Percentiles rank a stretch among this genome's conserved stretches.
Evolutionary conservation across 2,797 vertebrate species (phyloP).

Genomic region (Silurus lanzhouensis): DNA sequence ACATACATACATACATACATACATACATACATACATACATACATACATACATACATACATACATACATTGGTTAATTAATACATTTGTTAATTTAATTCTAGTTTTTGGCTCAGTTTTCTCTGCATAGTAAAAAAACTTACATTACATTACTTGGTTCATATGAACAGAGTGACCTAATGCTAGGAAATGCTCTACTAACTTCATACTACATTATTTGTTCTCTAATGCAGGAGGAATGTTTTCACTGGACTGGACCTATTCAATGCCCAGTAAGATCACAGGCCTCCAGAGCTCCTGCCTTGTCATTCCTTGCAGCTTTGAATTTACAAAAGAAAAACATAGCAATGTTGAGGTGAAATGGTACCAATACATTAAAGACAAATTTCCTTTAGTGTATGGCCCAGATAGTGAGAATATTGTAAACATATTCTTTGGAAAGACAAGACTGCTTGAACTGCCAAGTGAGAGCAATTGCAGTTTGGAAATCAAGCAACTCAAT

Average conservation of each 20-base stretch:
- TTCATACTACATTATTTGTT: background rate
- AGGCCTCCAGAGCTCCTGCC: constrained; percentile 63
- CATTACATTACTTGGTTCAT: background rate
- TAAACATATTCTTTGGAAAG: constrained; percentile 44
- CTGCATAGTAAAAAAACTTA: background rate
- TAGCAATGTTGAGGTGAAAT: constrained; percentile 49
- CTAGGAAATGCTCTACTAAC: background rate
- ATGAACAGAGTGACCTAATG: background rate
- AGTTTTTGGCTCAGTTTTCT: background rate
- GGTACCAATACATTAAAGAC: constrained; percentile 60
- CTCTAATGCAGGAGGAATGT: constrained; percentile 16
- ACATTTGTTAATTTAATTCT: too few relatives aligned
- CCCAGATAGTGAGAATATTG: background rate
- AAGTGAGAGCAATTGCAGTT: constrained; percentile 58
- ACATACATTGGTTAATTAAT: too few relatives aligned
- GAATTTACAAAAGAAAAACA: constrained; percentile 48
- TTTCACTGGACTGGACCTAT: constrained; percentile 59
- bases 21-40: too few relatives aligned
- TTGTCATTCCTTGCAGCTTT: constrained; percentile 68
- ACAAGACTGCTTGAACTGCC: constrained; percentile 52
- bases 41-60: too few relatives aligned
- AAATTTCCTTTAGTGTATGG: constrained; percentile 54
- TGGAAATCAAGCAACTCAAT: constrained; percentile 60
- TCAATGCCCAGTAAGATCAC: constrained; percentile 58
- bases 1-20: too few relatives aligned